These are phyloP conservation scores for Mormyrus hasselquistii DNA, from an alignment of 2,797 vertebrate genomes.

Conservation along the genomic window DNA sequence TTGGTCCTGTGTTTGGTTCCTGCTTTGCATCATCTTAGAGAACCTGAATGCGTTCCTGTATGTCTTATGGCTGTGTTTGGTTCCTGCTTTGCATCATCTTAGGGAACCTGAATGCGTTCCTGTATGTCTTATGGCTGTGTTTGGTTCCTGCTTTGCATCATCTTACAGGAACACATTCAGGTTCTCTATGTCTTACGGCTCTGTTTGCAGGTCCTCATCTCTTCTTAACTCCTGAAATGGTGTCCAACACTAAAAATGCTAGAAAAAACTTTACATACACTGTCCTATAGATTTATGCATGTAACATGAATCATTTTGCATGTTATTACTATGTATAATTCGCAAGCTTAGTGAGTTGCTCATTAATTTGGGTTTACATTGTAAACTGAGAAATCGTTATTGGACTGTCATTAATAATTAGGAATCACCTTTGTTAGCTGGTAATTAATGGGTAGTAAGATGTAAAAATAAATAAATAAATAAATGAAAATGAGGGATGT, in stretches of 20 bases:
- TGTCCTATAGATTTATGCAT: background rate
- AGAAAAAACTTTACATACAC: background rate
- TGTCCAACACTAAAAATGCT: background rate
- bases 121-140: background rate
- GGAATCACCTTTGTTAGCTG: background rate
- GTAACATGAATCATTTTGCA: background rate
- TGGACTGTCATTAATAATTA: background rate
- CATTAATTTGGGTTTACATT: background rate
- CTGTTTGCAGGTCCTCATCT: background rate
- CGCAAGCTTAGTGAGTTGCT: background rate
- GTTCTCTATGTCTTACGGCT: background rate
- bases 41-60: background rate
- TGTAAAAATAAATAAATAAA: background rate
- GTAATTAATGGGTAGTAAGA: background rate
- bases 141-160: background rate
- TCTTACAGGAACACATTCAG: too few species aligned
- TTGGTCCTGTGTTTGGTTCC: background rate
- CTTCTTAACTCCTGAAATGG: background rate
- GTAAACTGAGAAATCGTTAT: background rate
- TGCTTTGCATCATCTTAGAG: background rate
- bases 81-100: background rate
- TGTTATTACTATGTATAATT: background rate
- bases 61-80: background rate
- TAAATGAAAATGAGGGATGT: background rate
- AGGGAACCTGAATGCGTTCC: background rate